Evolutionary conservation across 2,797 vertebrate genomes (phyloP).

Genomic region (Falco columbarius): DNA sequence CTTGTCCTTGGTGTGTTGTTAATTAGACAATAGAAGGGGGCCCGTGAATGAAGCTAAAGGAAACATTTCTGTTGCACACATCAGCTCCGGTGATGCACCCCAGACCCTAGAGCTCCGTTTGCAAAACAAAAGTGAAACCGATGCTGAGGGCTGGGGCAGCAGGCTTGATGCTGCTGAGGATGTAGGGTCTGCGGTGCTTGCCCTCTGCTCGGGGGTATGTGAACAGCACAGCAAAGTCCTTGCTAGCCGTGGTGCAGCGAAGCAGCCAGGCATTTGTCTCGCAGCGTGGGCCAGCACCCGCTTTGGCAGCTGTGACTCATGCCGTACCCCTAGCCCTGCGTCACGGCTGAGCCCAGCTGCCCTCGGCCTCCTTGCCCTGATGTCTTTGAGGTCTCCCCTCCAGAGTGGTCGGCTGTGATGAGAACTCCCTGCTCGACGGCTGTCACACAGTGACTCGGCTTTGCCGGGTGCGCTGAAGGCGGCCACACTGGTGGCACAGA

Average conservation of each 20-base stretch:
- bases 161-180: not conserved
- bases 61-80: not conserved
- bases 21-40: not conserved
- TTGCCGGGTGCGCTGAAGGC: rapidly evolving
- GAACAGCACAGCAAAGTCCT: rapidly evolving
- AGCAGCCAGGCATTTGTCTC: not conserved
- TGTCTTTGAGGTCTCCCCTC: not conserved
- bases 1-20: not conserved
- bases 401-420: rapidly evolving
- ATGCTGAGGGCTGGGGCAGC: not conserved
- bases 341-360: not conserved
- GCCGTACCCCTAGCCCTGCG: not conserved
- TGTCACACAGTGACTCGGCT: rapidly evolving
- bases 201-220: rapidly evolving
- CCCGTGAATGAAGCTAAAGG: not conserved
- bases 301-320: rapidly evolving
- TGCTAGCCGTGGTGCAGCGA: rapidly evolving
- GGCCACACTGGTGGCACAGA: not conserved
- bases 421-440: not conserved
- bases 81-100: rapidly evolving
- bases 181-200: not conserved
- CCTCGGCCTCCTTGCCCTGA: not conserved
- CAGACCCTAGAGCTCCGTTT: not conserved
- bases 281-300: not conserved
- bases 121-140: not conserved